Conservation (phyloP, 2,888 invertebrate genomes). For the Pardosa pseudoannulata region DNA sequence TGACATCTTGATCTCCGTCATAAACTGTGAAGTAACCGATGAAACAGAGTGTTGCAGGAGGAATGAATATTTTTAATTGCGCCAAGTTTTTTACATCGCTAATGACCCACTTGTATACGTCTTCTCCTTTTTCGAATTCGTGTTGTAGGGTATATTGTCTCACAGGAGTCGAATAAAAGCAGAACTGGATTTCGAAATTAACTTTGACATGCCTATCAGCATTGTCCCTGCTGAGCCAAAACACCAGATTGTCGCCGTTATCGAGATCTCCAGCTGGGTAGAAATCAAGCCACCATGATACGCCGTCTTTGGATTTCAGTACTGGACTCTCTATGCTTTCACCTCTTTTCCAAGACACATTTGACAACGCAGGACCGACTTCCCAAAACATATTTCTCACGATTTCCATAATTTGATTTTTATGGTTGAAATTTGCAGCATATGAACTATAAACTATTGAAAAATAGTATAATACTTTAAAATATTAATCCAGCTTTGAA, state of each 20-base stretch:
- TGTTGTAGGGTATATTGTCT: slow-evolving; percentile 28
- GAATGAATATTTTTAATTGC: slow-evolving; percentile 42
- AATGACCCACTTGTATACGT: slow-evolving; percentile 20
- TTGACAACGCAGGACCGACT: neutral
- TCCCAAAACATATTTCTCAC: neutral
- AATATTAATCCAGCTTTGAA: no score
- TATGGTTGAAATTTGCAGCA: no score
- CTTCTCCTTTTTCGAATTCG: slow-evolving; percentile 22
- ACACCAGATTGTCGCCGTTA: slow-evolving; percentile 6
- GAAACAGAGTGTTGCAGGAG: slow-evolving; percentile 21
- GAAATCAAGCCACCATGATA: slow-evolving; percentile 21
- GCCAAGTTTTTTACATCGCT: slow-evolving; percentile 23
- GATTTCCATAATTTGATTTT: no score
- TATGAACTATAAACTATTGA: no score
- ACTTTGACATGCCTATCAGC: neutral
- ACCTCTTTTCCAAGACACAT: neutral
- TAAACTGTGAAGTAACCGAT: neutral
- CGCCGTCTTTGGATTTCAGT: slow-evolving; percentile 6
- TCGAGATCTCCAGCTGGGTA: slow-evolving; percentile 44
- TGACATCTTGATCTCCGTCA: neutral
- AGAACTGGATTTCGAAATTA: slow-evolving; percentile 27
- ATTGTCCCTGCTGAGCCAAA: slow-evolving; percentile 17
- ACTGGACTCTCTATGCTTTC: slow-evolving; percentile 28
- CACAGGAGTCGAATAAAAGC: slow-evolving; percentile 25
- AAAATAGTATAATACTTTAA: no score